phyloP scores from a whole-genome alignment of 2,888 invertebrate species.

The Ditylenchus weischeri region DNA sequence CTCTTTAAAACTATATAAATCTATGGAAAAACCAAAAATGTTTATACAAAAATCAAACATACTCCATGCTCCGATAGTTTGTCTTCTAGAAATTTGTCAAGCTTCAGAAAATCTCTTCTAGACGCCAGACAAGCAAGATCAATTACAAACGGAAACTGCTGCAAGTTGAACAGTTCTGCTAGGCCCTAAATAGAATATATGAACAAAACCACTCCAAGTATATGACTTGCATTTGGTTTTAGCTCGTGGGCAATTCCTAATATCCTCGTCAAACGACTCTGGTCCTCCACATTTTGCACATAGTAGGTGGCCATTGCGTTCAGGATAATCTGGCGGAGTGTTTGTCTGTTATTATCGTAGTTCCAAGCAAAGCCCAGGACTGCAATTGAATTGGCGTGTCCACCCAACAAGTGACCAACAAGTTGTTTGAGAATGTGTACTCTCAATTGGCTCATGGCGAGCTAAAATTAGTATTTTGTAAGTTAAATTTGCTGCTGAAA shows the following conservation, averaged over 20 bases:
- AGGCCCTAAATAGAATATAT: constrained; percentile 4
- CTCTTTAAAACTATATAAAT: neutral
- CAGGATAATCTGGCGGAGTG: constrained; percentile 24
- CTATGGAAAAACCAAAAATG: neutral
- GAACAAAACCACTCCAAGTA: neutral
- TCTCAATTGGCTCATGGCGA: constrained; percentile 63
- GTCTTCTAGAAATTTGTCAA: constrained; percentile 97
- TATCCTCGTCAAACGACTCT: constrained; percentile 85
- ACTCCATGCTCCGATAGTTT: constrained; percentile 91
- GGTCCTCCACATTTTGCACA: constrained; percentile 66
- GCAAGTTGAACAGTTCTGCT: constrained; percentile 70
- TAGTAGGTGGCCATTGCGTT: constrained; percentile 32
- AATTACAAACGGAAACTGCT: constrained; percentile 85
- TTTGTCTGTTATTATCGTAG: constrained; percentile 18
- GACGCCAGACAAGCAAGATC: constrained; percentile 96
- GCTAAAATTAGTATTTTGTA: constrained; percentile 44
- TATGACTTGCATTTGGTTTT: constrained; percentile 60
- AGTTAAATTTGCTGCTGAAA: no score
- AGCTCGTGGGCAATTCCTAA: constrained; percentile 67
- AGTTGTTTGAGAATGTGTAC: constrained; percentile 82
- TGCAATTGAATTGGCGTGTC: constrained; percentile 93
- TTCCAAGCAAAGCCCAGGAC: constrained; percentile 90
- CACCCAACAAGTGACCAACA: constrained; percentile 87
- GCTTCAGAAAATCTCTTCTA: constrained; percentile 87
- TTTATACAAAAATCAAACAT: neutral